These are phyloP conservation scores for Orcinus orca DNA, from an alignment of 2,113 vertebrate species.

Conservation along the genomic window DNA sequence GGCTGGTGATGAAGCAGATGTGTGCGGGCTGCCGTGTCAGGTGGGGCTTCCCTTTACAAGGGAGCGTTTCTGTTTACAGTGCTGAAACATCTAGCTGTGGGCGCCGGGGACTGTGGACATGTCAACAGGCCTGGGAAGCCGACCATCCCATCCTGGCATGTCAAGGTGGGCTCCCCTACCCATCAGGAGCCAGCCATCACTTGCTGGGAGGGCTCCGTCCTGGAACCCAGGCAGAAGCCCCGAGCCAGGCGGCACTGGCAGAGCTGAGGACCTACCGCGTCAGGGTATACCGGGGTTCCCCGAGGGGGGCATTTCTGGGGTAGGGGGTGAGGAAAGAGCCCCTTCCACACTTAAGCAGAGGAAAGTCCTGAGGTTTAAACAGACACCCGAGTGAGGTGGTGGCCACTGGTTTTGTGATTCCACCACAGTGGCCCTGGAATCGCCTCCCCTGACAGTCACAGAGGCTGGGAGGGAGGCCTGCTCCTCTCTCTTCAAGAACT, in stretches of 20 bases:
- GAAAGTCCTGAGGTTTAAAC: neutral
- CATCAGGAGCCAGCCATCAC: neutral
- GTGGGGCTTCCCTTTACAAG: neutral
- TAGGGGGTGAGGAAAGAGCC: neutral
- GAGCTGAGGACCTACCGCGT: neutral
- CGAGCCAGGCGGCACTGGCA: fast-evolving
- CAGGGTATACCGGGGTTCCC: no score
- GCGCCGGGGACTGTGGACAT: fast-evolving
- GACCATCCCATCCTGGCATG: neutral
- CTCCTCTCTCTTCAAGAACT: neutral
- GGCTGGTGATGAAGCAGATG: neutral
- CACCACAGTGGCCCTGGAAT: neutral
- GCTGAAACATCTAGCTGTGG: fast-evolving
- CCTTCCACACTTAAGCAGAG: neutral
- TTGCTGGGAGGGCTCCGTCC: neutral
- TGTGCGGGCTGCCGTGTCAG: no score
- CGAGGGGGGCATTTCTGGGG: neutral
- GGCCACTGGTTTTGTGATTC: neutral
- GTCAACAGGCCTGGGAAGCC: neutral
- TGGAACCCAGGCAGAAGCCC: neutral
- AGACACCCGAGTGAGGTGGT: neutral
- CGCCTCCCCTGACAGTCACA: neutral
- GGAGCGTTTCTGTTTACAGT: neutral
- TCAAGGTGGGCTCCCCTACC: neutral
- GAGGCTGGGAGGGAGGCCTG: neutral